Base-by-base conservation (phyloP, 2,113 vertebrate genomes). In the Alces alces region DNA sequence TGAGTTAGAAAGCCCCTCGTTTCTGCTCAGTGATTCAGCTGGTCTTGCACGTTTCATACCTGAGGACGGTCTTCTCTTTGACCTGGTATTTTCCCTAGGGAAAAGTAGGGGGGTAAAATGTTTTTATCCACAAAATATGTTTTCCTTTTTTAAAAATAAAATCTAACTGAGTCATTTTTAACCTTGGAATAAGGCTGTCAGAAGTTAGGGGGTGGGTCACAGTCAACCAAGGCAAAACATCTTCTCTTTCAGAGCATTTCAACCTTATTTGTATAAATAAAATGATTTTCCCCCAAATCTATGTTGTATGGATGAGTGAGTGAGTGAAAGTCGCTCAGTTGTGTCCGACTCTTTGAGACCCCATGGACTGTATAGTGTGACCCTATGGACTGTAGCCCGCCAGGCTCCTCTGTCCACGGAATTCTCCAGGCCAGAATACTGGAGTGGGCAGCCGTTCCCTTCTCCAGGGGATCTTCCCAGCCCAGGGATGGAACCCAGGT, bases 1-100 rank as follows among this genome's bases (percentile, higher is more conserved):
- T 10, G 2, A 7, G 13, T 19, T 7, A 58, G 50, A 70, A 2
- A 47, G 6, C 17, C 60, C 15, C 3, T 91, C 58, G 6, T 0
- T 36, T 9, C 7, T 4, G 11, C 19, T 15, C 0, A 21, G 43
- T 1, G 9, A 15, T 10, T 28, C 5, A 10, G 17, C 30, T 43
- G 36, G 76, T 39, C 43, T 39, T 60, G 23, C 17, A 57, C 13
- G 9, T 82, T 80, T 82, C 25, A 23, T 78, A 5, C 45, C 9
- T 78, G 54, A 58, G 27, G 33, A 19, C 23, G 10, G 28, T 5
- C 86, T 89, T 78, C 58, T 84, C 27, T 90, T 86, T 83, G 50
- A 47, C 30, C 1, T 25, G 5, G 11, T 19, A 23, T 90, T 92
- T 91, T 96, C 52, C 85, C 10, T 15, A n/a, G 60, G 76, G 39